Conservation (phyloP, 2,113 vertebrate genomes). For the Caretta caretta region DNA sequence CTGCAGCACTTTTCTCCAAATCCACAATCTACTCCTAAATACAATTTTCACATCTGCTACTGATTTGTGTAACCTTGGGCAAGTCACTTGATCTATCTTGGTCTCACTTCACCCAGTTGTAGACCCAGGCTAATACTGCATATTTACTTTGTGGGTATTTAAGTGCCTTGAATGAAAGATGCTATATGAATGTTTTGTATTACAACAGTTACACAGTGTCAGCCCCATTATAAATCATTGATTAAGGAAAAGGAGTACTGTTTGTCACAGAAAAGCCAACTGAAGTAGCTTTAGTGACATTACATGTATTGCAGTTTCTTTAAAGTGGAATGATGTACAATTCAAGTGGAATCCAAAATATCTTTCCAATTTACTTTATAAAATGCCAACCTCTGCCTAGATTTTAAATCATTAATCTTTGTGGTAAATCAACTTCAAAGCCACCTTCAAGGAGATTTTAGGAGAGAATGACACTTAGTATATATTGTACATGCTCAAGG, state of each 20-base stretch:
- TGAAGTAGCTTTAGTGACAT: constrained; percentile 6
- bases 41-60: background rate
- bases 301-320: too few species aligned
- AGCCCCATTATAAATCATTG: background rate
- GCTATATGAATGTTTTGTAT: background rate
- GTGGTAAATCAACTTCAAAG: constrained; percentile 54
- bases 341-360: constrained; percentile 28
- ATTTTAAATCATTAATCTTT: constrained; percentile 43
- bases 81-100: background rate
- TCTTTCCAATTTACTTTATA: constrained; percentile 41
- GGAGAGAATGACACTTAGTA: constrained; percentile 47
- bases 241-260: background rate
- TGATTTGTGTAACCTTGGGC: background rate
- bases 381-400: constrained; percentile 38
- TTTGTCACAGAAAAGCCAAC: background rate
- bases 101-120: background rate
- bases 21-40: background rate
- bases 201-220: background rate
- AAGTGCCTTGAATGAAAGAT: background rate
- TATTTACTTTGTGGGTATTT: background rate
- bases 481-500: constrained; percentile 45
- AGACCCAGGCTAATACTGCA: background rate
- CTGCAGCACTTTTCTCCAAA: background rate
- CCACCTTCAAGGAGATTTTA: constrained; percentile 51
- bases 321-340: background rate